Evolutionary conservation across 2,797 vertebrate genomes (phyloP).

Genomic region (Erethizon dorsatum): DNA sequence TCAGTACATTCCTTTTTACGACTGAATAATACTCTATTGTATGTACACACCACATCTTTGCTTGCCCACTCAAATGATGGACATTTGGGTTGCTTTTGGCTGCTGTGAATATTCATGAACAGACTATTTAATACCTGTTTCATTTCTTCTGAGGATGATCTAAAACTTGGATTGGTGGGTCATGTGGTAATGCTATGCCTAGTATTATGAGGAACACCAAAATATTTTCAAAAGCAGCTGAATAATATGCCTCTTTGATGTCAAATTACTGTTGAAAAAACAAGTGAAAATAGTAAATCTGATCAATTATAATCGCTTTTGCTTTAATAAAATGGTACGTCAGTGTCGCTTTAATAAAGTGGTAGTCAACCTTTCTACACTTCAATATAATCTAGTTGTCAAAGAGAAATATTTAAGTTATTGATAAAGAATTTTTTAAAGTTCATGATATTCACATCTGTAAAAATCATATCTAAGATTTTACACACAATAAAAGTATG

Average conservation of each 20-base stretch:
- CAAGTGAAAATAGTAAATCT: background rate
- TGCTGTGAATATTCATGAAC: background rate
- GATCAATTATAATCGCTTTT: background rate
- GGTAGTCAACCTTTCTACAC: background rate
- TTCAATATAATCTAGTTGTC: constrained; percentile 24
- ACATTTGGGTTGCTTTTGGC: background rate
- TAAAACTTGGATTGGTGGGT: background rate
- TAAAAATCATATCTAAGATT: constrained; percentile 31
- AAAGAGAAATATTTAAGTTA: background rate
- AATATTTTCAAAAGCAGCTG: background rate
- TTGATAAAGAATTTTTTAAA: constrained; percentile 33
- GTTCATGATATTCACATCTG: background rate
- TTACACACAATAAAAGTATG: background rate
- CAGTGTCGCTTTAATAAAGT: background rate
- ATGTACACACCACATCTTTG: background rate
- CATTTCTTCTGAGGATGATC: background rate
- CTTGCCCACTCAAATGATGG: background rate
- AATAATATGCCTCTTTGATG: constrained; percentile 7
- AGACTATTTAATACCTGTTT: background rate
- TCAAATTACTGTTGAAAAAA: constrained; percentile 42
- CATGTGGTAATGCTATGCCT: background rate
- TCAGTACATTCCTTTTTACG: background rate
- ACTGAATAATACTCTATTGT: constrained; percentile 4
- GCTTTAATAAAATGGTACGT: background rate
- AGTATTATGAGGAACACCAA: background rate